phyloP scores from a whole-genome alignment of 2,888 invertebrate genomes.

The Synergus japonicus region DNA sequence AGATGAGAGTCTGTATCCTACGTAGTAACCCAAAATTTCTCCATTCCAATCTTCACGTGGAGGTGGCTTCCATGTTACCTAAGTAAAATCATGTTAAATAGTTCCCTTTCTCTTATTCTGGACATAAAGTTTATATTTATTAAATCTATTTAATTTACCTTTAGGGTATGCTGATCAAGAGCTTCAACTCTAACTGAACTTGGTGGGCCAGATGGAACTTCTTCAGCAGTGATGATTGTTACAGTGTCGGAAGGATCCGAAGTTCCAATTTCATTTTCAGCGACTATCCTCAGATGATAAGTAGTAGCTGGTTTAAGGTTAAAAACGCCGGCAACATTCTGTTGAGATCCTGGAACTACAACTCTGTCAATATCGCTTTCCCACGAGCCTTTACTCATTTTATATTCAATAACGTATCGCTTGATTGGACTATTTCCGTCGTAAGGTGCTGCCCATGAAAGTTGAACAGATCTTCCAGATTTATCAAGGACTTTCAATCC shows the following conservation, averaged over 20 bases:
- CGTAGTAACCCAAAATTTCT: constrained; percentile 93
- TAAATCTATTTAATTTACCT: constrained; percentile 69
- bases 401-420: constrained; percentile 94
- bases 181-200: constrained; percentile 91
- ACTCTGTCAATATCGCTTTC: constrained; percentile 92
- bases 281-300: constrained; percentile 94
- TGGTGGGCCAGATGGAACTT: constrained; percentile 91
- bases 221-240: constrained; percentile 96
- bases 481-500: constrained; percentile 93
- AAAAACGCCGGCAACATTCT: constrained; percentile 93
- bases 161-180: constrained; percentile 90
- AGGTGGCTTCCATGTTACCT: constrained; percentile 94
- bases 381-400: constrained; percentile 90
- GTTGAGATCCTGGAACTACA: constrained; percentile 89
- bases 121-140: background rate
- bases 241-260: constrained; percentile 95
- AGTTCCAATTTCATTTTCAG: constrained; percentile 95
- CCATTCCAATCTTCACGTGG: constrained; percentile 94
- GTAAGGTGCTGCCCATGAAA: constrained; percentile 95
- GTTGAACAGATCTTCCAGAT: constrained; percentile 92
- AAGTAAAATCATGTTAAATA: background rate
- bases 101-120: background rate
- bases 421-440: constrained; percentile 94
- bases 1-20: constrained; percentile 91
- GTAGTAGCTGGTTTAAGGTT: constrained; percentile 94